Base-by-base conservation (phyloP, 2,797 vertebrate species). In the Cyclopterus lumpus region DNA sequence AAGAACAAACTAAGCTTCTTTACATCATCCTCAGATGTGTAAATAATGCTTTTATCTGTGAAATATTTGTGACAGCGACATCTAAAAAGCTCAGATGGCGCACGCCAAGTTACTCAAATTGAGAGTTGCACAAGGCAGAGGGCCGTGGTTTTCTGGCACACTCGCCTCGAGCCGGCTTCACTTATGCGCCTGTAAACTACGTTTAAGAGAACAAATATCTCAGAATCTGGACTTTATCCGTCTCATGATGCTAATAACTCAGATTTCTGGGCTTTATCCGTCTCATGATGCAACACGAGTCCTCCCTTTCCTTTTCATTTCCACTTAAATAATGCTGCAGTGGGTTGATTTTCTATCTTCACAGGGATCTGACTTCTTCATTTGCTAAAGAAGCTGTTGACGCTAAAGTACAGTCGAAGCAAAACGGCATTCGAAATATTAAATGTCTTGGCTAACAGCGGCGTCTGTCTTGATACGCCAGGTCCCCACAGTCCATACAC, bases 221-320 rank as follows among this genome's bases (percentile, higher is more conserved):
- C 83, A 86, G 79, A 71, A 89, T 80, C 75, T 20, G 28, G 36
- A 20, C 48, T 82, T 79, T 58, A 86, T 86, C 26, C 6, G 15
- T 67, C 62, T 73, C 54, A 77, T 36, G 49, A n/a, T 63, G 64
- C 54, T 53, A 57, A 38, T 28, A 28, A 28, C 59, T 65, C 83
- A 86, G 79, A 71, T 89, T 80, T 73, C n/a, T 20, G 28, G 36
- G 20, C 48, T 82, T 79, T 58, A 86, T 86, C 22, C 8, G 16
- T 67, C 60, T 73, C 54, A 77, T 36, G 49, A n/a, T 63, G 64
- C 54, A 53, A 60, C 32, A 77, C 54, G 53, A 58, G 20, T 75
- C 44, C 57, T 77, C 59, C 54, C 64, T 71, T 86, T 79, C 58
- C 54, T 76, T 78, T 79, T 73, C 26, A 60, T 10, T 62, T 15